These are phyloP conservation scores for Hydrophis major DNA, from an alignment of 2,797 vertebrate genomes.

Conservation along the genomic window DNA sequence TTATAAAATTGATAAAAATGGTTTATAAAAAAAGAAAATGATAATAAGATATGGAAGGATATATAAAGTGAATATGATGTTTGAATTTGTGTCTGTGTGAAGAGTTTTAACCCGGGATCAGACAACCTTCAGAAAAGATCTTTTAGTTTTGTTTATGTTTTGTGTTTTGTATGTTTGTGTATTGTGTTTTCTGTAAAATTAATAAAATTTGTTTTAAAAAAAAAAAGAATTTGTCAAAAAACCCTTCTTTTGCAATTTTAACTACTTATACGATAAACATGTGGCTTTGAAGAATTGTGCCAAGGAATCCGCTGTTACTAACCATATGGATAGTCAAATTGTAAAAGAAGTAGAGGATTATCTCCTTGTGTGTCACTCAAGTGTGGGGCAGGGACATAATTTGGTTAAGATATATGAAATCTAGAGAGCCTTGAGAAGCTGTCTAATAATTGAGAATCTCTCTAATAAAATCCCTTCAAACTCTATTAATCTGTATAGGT, in stretches of 20 bases:
- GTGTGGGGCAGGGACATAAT: neutral
- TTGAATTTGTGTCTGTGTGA: too few species aligned
- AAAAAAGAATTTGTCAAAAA: neutral
- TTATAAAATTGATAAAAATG: too few species aligned
- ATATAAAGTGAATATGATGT: too few species aligned
- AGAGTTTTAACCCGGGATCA: too few species aligned
- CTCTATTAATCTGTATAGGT: neutral
- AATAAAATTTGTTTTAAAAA: too few species aligned
- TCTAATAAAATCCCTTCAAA: neutral
- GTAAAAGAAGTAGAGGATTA: neutral
- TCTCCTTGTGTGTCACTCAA: neutral
- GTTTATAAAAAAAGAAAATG: too few species aligned
- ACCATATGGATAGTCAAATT: neutral
- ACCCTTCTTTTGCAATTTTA: neutral
- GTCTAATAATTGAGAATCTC: too few species aligned
- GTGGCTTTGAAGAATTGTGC: neutral
- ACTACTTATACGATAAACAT: neutral
- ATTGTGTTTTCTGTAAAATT: too few species aligned
- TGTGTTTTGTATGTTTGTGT: too few species aligned
- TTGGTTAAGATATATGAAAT: neutral
- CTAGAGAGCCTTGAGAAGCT: neutral
- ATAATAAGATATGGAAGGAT: too few species aligned
- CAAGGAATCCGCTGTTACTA: neutral
- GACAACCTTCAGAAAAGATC: too few species aligned
- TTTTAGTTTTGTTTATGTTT: too few species aligned